Percentiles rank a stretch among this genome's conserved stretches.
phyloP scores from a whole-genome alignment of 2,888 invertebrate genomes.

The Heliconius erato region DNA sequence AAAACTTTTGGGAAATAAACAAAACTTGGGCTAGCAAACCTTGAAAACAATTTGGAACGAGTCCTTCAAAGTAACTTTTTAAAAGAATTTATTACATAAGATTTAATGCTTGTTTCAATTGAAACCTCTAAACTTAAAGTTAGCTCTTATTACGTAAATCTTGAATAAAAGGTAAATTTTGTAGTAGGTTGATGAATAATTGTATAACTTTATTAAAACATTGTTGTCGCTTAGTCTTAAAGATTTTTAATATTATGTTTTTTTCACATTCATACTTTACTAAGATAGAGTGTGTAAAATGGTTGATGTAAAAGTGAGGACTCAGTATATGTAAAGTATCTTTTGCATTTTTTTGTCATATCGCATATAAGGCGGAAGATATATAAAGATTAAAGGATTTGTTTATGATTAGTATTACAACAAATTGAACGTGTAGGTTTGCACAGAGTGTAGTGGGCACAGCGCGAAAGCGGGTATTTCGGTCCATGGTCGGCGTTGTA shows the following conservation, averaged over 20 bases:
- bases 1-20: slow-evolving; percentile 24
- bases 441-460: slow-evolving; percentile 49
- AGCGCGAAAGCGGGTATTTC: slow-evolving; percentile 81
- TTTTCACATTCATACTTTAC: too few species aligned
- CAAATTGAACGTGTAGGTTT: slow-evolving; percentile 49
- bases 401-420: slow-evolving; percentile 1
- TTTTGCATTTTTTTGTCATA: background rate
- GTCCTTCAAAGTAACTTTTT: slow-evolving; percentile 35
- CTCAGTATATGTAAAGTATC: background rate
- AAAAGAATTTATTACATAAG: slow-evolving; percentile 45
- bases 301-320: too few species aligned
- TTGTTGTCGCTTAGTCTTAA: background rate
- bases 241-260: too few species aligned
- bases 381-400: background rate
- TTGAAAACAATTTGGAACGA: slow-evolving; percentile 39
- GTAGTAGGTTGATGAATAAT: background rate
- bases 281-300: too few species aligned
- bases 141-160: slow-evolving; percentile 15
- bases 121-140: slow-evolving; percentile 29
- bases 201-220: background rate
- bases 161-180: slow-evolving; percentile 20
- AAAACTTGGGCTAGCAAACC: slow-evolving; percentile 7
- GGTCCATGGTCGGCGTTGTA: slow-evolving; percentile 78
- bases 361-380: background rate
- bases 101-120: slow-evolving; percentile 17